phyloP scores from a whole-genome alignment of 2,113 vertebrate genomes.

The Eudyptes chrysolophus region DNA sequence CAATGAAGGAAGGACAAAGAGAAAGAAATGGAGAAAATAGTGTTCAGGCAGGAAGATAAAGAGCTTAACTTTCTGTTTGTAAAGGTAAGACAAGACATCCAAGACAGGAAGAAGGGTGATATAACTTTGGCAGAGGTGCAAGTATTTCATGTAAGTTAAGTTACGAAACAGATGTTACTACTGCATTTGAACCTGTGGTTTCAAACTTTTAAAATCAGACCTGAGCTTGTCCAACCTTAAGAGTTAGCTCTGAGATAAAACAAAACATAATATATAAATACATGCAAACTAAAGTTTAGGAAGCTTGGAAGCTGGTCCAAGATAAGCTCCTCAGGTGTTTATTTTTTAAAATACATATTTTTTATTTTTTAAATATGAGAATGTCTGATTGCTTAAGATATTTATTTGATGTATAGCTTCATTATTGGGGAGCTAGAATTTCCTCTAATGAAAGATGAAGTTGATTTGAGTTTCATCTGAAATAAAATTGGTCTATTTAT shows the following conservation, averaged over 20 bases:
- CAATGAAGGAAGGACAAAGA: background rate
- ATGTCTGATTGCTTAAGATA: background rate
- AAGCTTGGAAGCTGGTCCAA: background rate
- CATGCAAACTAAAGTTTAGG: background rate
- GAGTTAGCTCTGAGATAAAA: background rate
- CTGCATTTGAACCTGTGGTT: background rate
- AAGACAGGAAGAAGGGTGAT: background rate
- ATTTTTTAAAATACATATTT: background rate
- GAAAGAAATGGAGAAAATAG: background rate
- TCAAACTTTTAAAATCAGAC: background rate
- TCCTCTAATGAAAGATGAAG: background rate
- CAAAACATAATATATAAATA: background rate
- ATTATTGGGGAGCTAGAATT: background rate
- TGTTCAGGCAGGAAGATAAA: background rate
- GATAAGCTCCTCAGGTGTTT: background rate
- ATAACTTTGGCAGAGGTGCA: background rate
- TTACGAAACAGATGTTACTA: background rate
- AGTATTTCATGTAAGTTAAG: background rate
- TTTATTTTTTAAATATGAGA: background rate
- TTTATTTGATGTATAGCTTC: background rate
- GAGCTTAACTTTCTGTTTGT: background rate
- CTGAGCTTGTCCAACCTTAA: background rate
- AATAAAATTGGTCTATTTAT: background rate
- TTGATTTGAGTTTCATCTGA: background rate
- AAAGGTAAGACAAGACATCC: background rate